A percentile compares a stretch with the other conserved stretches of the same genome.
These are phyloP conservation scores for Frieseomelitta varia DNA, from an alignment of 1,140 invertebrate species.

Conservation along the genomic window DNA sequence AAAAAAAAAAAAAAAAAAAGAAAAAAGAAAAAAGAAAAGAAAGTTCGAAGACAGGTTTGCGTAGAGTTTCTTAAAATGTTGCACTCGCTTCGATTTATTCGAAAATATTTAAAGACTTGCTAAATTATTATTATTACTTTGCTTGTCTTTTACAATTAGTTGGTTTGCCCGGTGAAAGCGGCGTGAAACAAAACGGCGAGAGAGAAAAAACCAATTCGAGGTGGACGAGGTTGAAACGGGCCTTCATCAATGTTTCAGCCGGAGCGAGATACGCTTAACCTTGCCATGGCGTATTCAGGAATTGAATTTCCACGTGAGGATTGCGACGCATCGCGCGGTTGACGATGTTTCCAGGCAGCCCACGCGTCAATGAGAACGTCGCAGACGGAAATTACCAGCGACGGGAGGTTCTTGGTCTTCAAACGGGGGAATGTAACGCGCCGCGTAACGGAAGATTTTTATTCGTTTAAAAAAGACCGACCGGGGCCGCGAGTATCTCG, in stretches of 20 bases:
- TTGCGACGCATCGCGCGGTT: not conserved
- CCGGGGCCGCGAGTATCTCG: slow-evolving; percentile 17
- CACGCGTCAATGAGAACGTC: slow-evolving; percentile 34
- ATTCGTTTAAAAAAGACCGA: slow-evolving; percentile 17
- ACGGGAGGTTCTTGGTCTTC: slow-evolving; percentile 42
- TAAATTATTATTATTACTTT: no score
- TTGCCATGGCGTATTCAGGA: slow-evolving; percentile 19
- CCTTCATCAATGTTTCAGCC: slow-evolving; percentile 5
- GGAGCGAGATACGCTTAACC: slow-evolving; percentile 3
- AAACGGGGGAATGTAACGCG: slow-evolving; percentile 23
- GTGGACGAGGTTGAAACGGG: not conserved
- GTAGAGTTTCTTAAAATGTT: no score
- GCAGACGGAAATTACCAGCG: slow-evolving; percentile 54
- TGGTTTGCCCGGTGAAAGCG: not conserved
- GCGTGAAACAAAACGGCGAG: not conserved
- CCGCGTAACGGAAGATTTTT: slow-evolving; percentile 30
- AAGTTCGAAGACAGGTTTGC: no score
- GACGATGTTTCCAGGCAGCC: slow-evolving; percentile 11
- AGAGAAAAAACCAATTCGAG: not conserved
- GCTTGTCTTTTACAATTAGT: no score
- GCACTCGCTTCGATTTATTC: no score
- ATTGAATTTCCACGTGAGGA: slow-evolving; percentile 56
- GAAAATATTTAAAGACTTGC: no score
- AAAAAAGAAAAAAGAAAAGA: no score
- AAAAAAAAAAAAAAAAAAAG: not conserved